A percentile compares a stretch with the other conserved stretches of the same genome.
Conservation (phyloP, 1,140 invertebrate genomes). For the Trialeurodes vaporariorum region DNA sequence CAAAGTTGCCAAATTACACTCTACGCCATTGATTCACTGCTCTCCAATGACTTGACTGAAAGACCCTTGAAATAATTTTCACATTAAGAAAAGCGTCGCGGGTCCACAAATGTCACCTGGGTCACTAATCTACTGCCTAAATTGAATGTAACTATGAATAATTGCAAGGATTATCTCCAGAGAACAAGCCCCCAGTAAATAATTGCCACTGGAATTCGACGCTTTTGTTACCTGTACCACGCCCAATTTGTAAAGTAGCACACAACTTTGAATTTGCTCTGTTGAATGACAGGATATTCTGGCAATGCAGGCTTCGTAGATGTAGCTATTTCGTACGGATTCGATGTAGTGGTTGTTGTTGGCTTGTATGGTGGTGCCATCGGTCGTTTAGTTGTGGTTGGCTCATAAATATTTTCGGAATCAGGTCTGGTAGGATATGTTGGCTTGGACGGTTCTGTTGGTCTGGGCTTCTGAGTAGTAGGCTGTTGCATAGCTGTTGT, state of each 20-base stretch:
- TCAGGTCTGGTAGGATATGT: neutral
- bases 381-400: conserved; percentile 10
- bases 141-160: too few species aligned
- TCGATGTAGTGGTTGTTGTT: neutral
- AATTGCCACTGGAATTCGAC: too few species aligned
- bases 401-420: conserved; percentile 4
- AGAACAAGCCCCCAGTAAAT: too few species aligned
- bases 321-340: neutral
- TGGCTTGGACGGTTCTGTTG: neutral
- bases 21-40: too few species aligned
- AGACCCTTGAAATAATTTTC: too few species aligned
- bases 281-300: neutral
- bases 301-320: conserved; percentile 5
- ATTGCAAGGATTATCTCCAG: too few species aligned
- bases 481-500: conserved; percentile 13
- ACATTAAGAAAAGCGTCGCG: too few species aligned
- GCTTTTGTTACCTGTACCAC: conserved; percentile 40
- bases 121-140: too few species aligned
- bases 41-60: too few species aligned
- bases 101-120: too few species aligned
- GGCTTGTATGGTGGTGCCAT: conserved; percentile 7
- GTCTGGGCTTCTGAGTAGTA: conserved; percentile 16
- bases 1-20: too few species aligned
- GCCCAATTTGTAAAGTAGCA: conserved; percentile 62
- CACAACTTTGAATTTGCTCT: conserved; percentile 43